Percentiles rank a stretch among this genome's conserved stretches.
Evolutionary conservation across 2,797 vertebrate genomes (phyloP).

Genomic region (Vespertilio murinus): DNA sequence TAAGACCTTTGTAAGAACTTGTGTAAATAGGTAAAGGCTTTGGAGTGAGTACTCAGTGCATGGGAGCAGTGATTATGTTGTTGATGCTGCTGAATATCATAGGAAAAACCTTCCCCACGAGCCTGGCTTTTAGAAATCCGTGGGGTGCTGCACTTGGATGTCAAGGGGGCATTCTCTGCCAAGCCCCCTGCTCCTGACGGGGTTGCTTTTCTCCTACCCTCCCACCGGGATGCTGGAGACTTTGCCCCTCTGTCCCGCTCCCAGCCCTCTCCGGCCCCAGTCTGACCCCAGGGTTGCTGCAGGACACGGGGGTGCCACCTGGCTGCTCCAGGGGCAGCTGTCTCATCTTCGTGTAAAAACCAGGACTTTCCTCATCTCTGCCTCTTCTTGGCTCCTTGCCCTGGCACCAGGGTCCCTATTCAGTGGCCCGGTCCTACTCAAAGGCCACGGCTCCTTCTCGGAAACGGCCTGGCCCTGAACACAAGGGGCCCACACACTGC

Average conservation of each 20-base stretch:
- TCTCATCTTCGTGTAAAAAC: constrained; percentile 22
- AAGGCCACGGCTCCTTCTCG: constrained; percentile 60
- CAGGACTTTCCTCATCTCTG: constrained; percentile 53
- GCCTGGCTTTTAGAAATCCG: background rate
- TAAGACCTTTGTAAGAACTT: background rate
- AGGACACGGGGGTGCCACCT: constrained; percentile 26
- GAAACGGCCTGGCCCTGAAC: constrained; percentile 56
- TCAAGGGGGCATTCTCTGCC: background rate
- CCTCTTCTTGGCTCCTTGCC: constrained; percentile 46
- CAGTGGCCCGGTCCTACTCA: constrained; percentile 42
- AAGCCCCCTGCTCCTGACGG: background rate
- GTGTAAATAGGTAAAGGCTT: background rate
- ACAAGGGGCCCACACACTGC: constrained; percentile 50
- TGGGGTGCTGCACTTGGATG: background rate
- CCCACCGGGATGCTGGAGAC: background rate
- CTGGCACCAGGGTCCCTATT: constrained; percentile 69
- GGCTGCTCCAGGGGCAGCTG: background rate
- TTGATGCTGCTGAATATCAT: background rate
- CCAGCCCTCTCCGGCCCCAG: background rate
- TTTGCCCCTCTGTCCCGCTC: background rate
- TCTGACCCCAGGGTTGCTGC: background rate
- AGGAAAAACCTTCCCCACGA: background rate
- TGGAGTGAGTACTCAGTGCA: background rate
- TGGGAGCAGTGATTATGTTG: background rate
- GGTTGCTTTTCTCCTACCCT: background rate